Base-by-base conservation (phyloP, 2,888 invertebrate genomes). In the Bombylius discolor region DNA sequence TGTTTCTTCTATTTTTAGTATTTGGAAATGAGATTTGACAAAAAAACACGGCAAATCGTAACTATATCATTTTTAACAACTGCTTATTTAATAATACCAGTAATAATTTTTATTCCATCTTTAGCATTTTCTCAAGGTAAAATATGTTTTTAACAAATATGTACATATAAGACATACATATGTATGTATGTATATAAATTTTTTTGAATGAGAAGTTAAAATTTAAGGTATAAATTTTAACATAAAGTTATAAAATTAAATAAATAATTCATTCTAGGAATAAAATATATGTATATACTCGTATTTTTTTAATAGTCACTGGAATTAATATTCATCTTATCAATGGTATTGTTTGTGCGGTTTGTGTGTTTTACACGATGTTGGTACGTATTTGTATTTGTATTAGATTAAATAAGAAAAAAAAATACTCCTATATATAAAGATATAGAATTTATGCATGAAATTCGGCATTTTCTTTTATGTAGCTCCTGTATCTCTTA, bases 301-400 rank as follows among this genome's bases (percentile, higher is more conserved):
- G n/a, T n/a, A 51, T 57, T 51, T 58, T 51, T 47, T 56, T 68
- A 70, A 46, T 66, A 80, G 81, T 81, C 5, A 79, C 80, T 3
- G 80, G 80, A 0, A 70, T 76, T 7, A 76, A 77, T 59, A 72
- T 80, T 47, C 80, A 80, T 70, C 64, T 77, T 1, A 77, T 81
- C 33, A 78, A 80, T 53, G 60, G 73, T 1, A 68, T 79, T 7
- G 77, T 79, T 5, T 78, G 78, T 50, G 60, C 73, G 13, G 76
- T 81, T 14, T 81, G 80, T 64, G 76, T 79, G 13, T 77, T 81
- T 64, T 81, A 81, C 65, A 81, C 81, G 0, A 77, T 79, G 64
- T 64, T 80, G 64, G 79, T 80, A 69, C 73, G 78, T 74, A 39
- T 49, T 3, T 9, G 33, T 11, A 42, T 42, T 7, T 42, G 3